Conservation (phyloP, 2,113 vertebrate genomes). For the Tretioscincus oriximinensis region DNA sequence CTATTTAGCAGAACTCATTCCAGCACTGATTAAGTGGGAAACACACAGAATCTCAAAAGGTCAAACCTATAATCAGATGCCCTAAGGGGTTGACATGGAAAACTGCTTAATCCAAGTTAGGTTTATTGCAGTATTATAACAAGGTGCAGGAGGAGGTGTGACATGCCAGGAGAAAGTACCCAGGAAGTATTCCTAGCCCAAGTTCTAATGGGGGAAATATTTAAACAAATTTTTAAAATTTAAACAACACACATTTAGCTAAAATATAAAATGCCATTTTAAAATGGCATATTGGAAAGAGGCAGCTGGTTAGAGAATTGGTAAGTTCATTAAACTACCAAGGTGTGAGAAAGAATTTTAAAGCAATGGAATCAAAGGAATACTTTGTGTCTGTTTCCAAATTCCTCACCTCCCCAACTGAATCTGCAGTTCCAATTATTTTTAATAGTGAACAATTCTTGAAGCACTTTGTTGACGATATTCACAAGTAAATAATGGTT, state of each 20-base stretch:
- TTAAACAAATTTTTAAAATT: too few relatives aligned
- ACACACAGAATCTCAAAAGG: constrained; percentile 81
- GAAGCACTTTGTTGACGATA: background rate
- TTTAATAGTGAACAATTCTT: background rate
- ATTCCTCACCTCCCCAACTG: background rate
- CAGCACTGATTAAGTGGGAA: constrained; percentile 82
- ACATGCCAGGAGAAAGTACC: constrained; percentile 21
- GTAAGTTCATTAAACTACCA: background rate
- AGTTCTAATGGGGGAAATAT: background rate
- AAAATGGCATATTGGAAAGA: background rate
- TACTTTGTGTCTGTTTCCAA: background rate
- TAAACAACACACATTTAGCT: background rate
- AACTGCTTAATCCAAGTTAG: constrained; percentile 74
- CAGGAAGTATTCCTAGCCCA: background rate
- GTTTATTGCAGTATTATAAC: constrained; percentile 67
- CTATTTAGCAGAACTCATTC: constrained; percentile 81
- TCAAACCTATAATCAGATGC: constrained; percentile 82
- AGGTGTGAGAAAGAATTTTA: constrained; percentile 1
- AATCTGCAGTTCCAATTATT: background rate
- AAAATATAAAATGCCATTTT: background rate
- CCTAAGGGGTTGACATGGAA: constrained; percentile 72
- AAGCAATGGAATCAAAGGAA: background rate
- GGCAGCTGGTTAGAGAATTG: background rate
- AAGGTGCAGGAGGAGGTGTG: constrained; percentile 51
- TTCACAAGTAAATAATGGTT: background rate